Evolutionary conservation across 2,888 invertebrate genomes (phyloP).

Genomic region (Trissolcus brochymenae): DNA sequence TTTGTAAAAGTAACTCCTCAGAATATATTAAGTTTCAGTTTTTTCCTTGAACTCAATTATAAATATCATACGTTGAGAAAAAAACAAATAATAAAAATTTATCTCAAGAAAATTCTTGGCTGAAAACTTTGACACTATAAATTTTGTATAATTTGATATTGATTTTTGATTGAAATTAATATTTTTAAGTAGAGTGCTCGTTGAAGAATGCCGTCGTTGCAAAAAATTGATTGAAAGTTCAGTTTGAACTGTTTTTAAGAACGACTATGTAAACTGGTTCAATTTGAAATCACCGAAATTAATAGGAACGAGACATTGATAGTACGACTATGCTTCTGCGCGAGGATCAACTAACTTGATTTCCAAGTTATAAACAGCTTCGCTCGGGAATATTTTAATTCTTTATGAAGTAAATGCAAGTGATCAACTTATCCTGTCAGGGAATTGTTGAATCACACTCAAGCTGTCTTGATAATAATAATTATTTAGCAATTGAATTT

Average conservation of each 20-base stretch:
- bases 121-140: no score
- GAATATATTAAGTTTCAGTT: no score
- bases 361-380: constrained; percentile 45
- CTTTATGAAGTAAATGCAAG: constrained; percentile 41
- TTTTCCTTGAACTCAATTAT: no score
- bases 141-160: no score
- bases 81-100: no score
- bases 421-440: constrained; percentile 31
- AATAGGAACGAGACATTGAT: constrained; percentile 31
- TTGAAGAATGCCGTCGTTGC: not conserved
- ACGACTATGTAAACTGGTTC: no score
- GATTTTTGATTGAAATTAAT: no score
- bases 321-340: constrained; percentile 14
- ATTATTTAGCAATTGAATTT: constrained; percentile 16
- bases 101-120: no score
- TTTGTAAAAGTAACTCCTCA: no score
- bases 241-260: not conserved
- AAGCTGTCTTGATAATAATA: constrained; percentile 19
- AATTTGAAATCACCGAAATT: not conserved
- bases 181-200: no score
- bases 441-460: constrained; percentile 32
- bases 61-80: no score
- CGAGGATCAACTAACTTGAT: constrained; percentile 40
- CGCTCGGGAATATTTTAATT: constrained; percentile 40
- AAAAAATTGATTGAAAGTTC: not conserved